Evolutionary conservation across 2,888 invertebrate species (phyloP).

Genomic region (Phalera bucephala): DNA sequence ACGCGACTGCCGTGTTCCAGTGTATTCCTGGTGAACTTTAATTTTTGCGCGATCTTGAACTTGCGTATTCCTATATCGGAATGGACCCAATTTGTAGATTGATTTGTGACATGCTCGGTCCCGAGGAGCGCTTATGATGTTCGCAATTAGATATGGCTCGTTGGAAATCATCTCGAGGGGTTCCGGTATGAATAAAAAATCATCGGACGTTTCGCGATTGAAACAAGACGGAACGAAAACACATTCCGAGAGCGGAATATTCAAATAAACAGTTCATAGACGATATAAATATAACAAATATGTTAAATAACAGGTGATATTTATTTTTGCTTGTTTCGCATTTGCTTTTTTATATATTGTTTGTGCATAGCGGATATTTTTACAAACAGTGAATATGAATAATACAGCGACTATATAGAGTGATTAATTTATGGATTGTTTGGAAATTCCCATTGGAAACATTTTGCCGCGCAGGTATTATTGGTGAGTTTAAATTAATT

Average conservation of each 20-base stretch:
- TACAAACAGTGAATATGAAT: conserved; percentile 30
- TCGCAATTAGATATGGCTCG: conserved; percentile 72
- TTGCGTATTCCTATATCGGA: conserved; percentile 42
- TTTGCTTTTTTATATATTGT: conserved; percentile 29
- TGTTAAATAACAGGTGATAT: conserved; percentile 64
- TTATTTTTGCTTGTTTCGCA: conserved; percentile 20
- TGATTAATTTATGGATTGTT: conserved; percentile 32
- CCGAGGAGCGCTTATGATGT: conserved; percentile 70
- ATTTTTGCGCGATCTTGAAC: conserved; percentile 73
- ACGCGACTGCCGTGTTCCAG: conserved; percentile 41
- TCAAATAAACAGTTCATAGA: conserved; percentile 41
- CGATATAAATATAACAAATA: conserved; percentile 51
- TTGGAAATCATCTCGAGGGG: conserved; percentile 66
- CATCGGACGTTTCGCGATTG: conserved; percentile 53
- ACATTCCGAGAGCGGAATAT: conserved; percentile 43
- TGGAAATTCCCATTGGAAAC: conserved; percentile 21
- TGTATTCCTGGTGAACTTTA: conserved; percentile 34
- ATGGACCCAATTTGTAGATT: conserved; percentile 55
- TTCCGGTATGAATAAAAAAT: conserved; percentile 70
- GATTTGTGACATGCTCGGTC: conserved; percentile 69
- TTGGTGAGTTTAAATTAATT: conserved; percentile 29
- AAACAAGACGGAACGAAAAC: conserved; percentile 55
- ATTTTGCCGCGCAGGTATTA: conserved; percentile 20
- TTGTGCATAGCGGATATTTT: conserved; percentile 22
- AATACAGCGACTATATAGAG: conserved; percentile 21